Conservation (phyloP, 2,888 invertebrate genomes). For the Mallateleia sp. region DNA sequence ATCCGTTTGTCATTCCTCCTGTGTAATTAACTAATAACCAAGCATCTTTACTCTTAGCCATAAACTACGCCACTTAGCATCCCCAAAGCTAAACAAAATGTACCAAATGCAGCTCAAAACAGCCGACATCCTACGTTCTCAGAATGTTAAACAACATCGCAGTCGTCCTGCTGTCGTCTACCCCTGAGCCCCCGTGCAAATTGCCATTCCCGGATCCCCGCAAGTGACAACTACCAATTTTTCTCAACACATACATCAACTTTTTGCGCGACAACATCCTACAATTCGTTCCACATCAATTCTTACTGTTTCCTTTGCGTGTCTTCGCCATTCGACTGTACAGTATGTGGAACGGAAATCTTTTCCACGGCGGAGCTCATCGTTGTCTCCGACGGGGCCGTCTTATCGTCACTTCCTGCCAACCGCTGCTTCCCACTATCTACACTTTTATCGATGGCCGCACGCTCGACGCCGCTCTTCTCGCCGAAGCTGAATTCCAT, state of each 20-base stretch:
- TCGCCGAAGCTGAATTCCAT: slow-evolving; percentile 27
- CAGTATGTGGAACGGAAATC: slow-evolving; percentile 35
- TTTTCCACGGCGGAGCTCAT: background rate
- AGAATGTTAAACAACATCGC: slow-evolving; percentile 1
- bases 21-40: no score
- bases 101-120: background rate
- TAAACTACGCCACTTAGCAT: background rate
- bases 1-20: no score
- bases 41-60: background rate
- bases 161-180: slow-evolving; percentile 17
- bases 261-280: slow-evolving; percentile 29
- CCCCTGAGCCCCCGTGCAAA: background rate
- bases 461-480: slow-evolving; percentile 45
- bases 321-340: slow-evolving; percentile 19
- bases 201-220: background rate
- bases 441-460: slow-evolving; percentile 78
- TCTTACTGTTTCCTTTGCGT: slow-evolving; percentile 59
- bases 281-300: slow-evolving; percentile 31
- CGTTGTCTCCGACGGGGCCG: slow-evolving; percentile 45
- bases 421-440: slow-evolving; percentile 43
- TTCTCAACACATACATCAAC: slow-evolving; percentile 31
- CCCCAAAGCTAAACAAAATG: background rate
- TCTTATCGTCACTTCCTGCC: slow-evolving; percentile 31
- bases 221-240: slow-evolving; percentile 38
- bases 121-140: background rate